Evolutionary conservation across 2,113 vertebrate species (phyloP).

Genomic region (Cynopterus brachyotis): DNA sequence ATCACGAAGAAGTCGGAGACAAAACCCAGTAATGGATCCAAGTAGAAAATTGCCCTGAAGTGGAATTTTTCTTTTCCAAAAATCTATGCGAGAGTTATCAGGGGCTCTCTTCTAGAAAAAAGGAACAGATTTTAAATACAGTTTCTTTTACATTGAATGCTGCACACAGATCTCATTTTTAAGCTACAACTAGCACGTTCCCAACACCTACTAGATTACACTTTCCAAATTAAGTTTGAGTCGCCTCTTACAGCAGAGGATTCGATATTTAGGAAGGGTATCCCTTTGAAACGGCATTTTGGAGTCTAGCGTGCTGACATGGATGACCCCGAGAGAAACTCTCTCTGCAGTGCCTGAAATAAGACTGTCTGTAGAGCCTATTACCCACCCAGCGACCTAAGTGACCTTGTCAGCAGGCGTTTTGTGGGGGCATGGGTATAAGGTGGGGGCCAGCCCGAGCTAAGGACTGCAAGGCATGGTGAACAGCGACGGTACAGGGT

Average conservation of each 20-base stretch:
- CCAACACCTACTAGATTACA: slow-evolving; percentile 66
- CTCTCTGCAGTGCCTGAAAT: not conserved
- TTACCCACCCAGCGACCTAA: not conserved
- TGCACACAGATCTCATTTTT: slow-evolving; percentile 23
- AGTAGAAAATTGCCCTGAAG: not conserved
- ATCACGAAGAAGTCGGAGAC: slow-evolving; percentile 49
- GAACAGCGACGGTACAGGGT: not conserved
- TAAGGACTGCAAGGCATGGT: not conserved
- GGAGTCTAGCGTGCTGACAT: not conserved
- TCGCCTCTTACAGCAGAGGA: not conserved
- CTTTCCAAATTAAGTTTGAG: slow-evolving; percentile 19
- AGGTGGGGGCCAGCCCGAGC: not conserved
- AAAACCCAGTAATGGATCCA: slow-evolving; percentile 36
- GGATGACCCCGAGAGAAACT: not conserved
- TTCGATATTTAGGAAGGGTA: not conserved
- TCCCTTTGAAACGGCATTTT: not conserved
- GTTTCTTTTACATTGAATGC: slow-evolving; percentile 52
- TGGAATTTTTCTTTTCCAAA: slow-evolving; percentile 56
- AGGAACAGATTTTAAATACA: slow-evolving; percentile 34
- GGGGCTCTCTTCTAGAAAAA: slow-evolving; percentile 54
- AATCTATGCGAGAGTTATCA: slow-evolving; percentile 52
- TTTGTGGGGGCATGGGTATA: accelerated
- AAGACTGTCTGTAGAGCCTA: not conserved
- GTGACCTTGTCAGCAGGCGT: not conserved
- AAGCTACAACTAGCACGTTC: slow-evolving; percentile 1